A percentile compares a stretch with the other conserved stretches of the same genome.
Conservation (phyloP, 2,888 invertebrate species). For the Tryphoninae sp. region DNA sequence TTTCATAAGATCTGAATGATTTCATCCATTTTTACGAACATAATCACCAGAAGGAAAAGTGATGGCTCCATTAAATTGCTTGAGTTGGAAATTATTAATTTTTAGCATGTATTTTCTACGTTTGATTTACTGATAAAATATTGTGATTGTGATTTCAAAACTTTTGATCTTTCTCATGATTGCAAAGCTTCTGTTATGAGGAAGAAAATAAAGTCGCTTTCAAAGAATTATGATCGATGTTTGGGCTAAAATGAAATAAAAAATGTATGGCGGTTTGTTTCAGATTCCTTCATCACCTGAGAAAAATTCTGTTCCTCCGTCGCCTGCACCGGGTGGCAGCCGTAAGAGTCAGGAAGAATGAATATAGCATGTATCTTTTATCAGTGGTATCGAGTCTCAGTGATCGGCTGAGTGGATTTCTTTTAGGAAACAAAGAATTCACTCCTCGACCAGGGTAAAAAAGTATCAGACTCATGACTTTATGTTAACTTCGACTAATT, state of each 20-base stretch:
- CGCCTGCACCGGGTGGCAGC: conserved; percentile 46
- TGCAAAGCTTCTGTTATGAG: background rate
- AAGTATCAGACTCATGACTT: conserved; percentile 31
- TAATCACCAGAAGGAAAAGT: too few relatives aligned
- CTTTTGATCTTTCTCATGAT: too few relatives aligned
- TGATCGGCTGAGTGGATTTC: conserved; percentile 29
- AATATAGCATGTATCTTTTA: conserved; percentile 29
- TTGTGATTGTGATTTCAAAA: too few relatives aligned
- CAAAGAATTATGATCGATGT: background rate
- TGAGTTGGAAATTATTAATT: too few relatives aligned
- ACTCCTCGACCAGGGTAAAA: background rate
- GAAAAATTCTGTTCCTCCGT: conserved; percentile 39
- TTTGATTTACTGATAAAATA: too few relatives aligned
- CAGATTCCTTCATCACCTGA: conserved; percentile 60
- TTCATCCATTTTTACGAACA: too few relatives aligned
- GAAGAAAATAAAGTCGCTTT: background rate
- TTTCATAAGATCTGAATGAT: too few relatives aligned
- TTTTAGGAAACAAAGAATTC: too few relatives aligned
- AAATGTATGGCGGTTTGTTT: conserved; percentile 2
- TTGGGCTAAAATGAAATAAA: background rate
- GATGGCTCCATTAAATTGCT: too few relatives aligned
- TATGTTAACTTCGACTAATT: conserved; percentile 18
- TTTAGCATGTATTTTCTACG: too few relatives aligned
- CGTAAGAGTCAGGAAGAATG: conserved; percentile 60
- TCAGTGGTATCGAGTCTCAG: conserved; percentile 6